These are phyloP conservation scores for Nanger granti DNA, from an alignment of 2,113 vertebrate genomes.

Conservation along the genomic window DNA sequence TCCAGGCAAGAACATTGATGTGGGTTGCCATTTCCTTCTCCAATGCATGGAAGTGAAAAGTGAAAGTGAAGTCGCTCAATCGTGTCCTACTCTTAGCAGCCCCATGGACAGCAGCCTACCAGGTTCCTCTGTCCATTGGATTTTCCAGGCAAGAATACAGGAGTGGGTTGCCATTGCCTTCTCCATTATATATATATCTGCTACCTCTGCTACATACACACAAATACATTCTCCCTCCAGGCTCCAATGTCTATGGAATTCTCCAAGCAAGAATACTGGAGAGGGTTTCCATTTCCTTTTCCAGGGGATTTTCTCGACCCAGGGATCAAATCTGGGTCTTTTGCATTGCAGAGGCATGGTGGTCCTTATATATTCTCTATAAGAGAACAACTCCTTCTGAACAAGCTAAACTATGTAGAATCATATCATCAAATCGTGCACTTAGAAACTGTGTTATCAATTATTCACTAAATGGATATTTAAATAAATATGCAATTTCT, in stretches of 20 bases:
- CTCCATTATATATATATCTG: not conserved
- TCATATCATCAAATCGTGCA: not conserved
- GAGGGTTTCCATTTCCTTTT: not conserved
- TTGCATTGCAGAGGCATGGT: accelerated
- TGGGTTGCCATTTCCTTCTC: too few relatives aligned
- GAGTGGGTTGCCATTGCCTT: too few relatives aligned
- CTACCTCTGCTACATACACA: not conserved
- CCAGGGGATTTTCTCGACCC: not conserved
- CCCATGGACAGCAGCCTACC: too few relatives aligned
- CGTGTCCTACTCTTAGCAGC: too few relatives aligned
- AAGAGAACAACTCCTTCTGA: not conserved
- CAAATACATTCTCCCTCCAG: not conserved
- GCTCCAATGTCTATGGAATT: not conserved
- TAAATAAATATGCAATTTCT: not conserved
- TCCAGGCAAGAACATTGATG: too few relatives aligned
- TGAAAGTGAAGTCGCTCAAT: too few relatives aligned
- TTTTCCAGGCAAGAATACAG: too few relatives aligned
- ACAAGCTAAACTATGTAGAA: not conserved
- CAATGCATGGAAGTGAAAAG: too few relatives aligned
- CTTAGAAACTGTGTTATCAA: not conserved
- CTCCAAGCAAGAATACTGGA: not conserved
- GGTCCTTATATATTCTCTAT: not conserved
- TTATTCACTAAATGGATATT: not conserved
- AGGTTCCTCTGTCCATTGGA: too few relatives aligned
- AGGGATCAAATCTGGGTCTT: not conserved